A percentile compares a stretch with the other conserved stretches of the same genome.
These are phyloP conservation scores for Catocala sponsa DNA, from an alignment of 2,888 invertebrate species.

Conservation along the genomic window DNA sequence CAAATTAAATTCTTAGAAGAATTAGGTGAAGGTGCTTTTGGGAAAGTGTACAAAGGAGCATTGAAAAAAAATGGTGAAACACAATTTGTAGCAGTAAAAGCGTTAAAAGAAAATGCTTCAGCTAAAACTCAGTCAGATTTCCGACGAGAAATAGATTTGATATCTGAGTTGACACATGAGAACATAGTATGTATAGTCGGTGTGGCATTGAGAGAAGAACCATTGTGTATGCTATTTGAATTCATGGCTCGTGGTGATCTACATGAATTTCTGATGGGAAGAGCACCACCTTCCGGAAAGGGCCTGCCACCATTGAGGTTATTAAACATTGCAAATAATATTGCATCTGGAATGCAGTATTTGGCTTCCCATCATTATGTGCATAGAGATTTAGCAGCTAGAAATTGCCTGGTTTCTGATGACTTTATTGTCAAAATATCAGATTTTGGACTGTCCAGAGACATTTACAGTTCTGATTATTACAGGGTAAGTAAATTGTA, in stretches of 20 bases:
- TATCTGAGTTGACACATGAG: slow-evolving; percentile 97
- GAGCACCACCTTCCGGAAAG: slow-evolving; percentile 95
- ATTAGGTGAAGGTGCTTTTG: slow-evolving; percentile 98
- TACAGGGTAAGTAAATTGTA: slow-evolving; percentile 89
- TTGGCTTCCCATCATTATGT: slow-evolving; percentile 97
- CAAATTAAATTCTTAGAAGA: slow-evolving; percentile 96
- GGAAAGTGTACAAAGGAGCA: slow-evolving; percentile 98
- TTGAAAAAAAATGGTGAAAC: slow-evolving; percentile 91
- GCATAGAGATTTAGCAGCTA: slow-evolving; percentile 98
- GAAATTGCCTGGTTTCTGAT: slow-evolving; percentile 98
- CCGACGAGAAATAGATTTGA: slow-evolving; percentile 97
- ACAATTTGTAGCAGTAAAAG: slow-evolving; percentile 96
- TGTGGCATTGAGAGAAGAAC: slow-evolving; percentile 95
- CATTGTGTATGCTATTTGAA: slow-evolving; percentile 98
- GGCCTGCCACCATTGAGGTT: slow-evolving; percentile 94
- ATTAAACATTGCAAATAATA: slow-evolving; percentile 96
- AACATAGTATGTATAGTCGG: slow-evolving; percentile 98
- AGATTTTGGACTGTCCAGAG: slow-evolving; percentile 97
- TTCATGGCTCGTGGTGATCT: slow-evolving; percentile 99
- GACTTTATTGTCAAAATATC: slow-evolving; percentile 98
- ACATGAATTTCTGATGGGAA: slow-evolving; percentile 97
- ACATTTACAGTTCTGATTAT: slow-evolving; percentile 97
- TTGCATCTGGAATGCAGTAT: slow-evolving; percentile 95
- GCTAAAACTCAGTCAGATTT: slow-evolving; percentile 97
- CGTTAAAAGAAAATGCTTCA: slow-evolving; percentile 97